Percentiles rank a stretch among this genome's conserved stretches.
Evolutionary conservation across 2,888 invertebrate species (phyloP).

Genomic region (Meandrusa payeni): DNA sequence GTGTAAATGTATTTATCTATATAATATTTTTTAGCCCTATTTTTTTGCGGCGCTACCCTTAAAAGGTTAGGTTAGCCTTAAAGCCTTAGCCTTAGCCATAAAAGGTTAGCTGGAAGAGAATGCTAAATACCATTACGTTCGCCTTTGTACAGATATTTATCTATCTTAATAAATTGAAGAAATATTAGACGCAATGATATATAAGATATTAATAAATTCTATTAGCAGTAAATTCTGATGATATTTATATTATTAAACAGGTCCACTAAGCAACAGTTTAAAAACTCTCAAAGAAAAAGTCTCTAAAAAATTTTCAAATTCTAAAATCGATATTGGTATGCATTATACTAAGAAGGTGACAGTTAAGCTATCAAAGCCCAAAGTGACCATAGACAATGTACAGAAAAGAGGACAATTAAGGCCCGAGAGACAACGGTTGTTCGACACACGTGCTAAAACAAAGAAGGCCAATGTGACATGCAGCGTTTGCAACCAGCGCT

Average conservation of each 20-base stretch:
- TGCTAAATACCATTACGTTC: too few relatives aligned
- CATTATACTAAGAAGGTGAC: slow-evolving; percentile 3
- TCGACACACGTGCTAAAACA: slow-evolving; percentile 26
- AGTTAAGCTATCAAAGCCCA: slow-evolving; percentile 11
- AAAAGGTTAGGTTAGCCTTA: too few relatives aligned
- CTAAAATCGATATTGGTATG: slow-evolving; percentile 10
- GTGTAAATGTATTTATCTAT: too few relatives aligned
- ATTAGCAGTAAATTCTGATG: too few relatives aligned
- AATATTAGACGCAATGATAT: too few relatives aligned
- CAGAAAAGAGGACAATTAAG: slow-evolving; percentile 23
- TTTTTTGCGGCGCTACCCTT: too few relatives aligned
- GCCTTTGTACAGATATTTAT: too few relatives aligned
- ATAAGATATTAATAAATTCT: too few relatives aligned
- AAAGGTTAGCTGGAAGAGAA: too few relatives aligned
- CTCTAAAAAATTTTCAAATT: slow-evolving; percentile 2
- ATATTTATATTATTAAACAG: slow-evolving; percentile 3
- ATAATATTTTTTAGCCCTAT: too few relatives aligned
- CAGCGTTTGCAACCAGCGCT: slow-evolving; percentile 35
- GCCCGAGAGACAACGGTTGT: slow-evolving; percentile 20
- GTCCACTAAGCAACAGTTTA: slow-evolving; percentile 2
- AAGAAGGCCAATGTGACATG: slow-evolving; percentile 36
- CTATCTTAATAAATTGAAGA: too few relatives aligned
- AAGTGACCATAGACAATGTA: slow-evolving; percentile 22
- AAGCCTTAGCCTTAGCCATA: too few relatives aligned
- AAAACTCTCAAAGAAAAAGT: slow-evolving; percentile 10